Evolutionary conservation across 2,888 invertebrate genomes (phyloP).

Genomic region (Proisotoma minuta): DNA sequence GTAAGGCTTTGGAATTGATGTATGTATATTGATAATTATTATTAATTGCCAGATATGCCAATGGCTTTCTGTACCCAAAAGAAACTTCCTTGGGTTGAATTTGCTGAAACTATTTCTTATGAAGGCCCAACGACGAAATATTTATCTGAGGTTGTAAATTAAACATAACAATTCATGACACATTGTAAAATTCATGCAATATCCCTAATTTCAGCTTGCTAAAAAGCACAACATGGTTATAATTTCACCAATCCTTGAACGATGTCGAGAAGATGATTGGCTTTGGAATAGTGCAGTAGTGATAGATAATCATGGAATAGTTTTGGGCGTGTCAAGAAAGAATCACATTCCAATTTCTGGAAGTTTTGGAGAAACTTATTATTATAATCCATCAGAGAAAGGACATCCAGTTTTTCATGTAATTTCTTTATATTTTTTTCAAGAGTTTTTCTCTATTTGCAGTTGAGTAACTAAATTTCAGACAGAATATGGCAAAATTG

Average conservation of each 20-base stretch:
- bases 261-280: constrained; percentile 13
- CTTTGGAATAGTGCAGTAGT: constrained; percentile 28
- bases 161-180: background rate
- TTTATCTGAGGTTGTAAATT: background rate
- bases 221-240: constrained; percentile 24
- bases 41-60: constrained; percentile 21
- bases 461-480: background rate
- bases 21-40: background rate
- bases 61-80: constrained; percentile 29
- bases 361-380: constrained; percentile 20
- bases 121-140: constrained; percentile 16
- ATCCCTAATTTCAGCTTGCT: constrained; percentile 21
- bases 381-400: constrained; percentile 14
- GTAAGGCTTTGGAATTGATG: constrained; percentile 14
- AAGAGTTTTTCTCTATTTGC: too few species aligned
- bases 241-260: constrained; percentile 27
- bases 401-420: constrained; percentile 27
- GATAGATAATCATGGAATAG: constrained; percentile 16
- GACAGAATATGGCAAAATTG: constrained; percentile 51
- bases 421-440: too few species aligned
- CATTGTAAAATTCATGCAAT: background rate
- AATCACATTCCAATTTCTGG: constrained; percentile 23
- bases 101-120: constrained; percentile 23
- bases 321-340: constrained; percentile 21
- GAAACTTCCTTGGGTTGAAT: constrained; percentile 33